Conservation (phyloP, 2,888 invertebrate genomes). For the Dichetophora obliterata region DNA sequence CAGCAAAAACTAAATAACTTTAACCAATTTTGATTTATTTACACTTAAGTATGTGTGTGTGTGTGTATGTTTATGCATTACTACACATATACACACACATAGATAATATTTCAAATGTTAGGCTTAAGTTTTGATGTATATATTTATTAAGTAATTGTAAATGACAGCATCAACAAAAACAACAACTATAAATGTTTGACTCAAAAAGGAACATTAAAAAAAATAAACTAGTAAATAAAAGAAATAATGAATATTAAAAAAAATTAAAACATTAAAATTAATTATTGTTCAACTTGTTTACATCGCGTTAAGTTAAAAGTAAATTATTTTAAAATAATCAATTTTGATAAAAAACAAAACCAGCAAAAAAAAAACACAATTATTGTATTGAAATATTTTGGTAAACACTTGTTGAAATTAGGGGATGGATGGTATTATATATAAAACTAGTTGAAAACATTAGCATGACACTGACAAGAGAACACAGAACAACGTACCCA, state of each 20-base stretch:
- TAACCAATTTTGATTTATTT: neutral
- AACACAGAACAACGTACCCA: constrained; percentile 15
- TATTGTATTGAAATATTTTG: constrained; percentile 14
- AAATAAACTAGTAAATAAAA: constrained; percentile 1
- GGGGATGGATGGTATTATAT: neutral
- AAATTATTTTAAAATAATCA: constrained; percentile 31
- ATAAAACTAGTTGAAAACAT: constrained; percentile 6
- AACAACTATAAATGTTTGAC: neutral
- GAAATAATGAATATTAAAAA: neutral
- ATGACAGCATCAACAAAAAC: constrained; percentile 9
- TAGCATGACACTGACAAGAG: neutral
- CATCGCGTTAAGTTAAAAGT: constrained; percentile 15
- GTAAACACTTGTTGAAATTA: neutral
- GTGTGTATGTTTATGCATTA: neutral
- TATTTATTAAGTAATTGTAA: constrained; percentile 25
- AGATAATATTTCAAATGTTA: neutral
- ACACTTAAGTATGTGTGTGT: neutral
- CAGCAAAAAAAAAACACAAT: neutral
- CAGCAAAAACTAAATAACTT: neutral
- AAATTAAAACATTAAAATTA: neutral
- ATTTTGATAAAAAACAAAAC: constrained; percentile 24
- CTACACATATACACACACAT: neutral
- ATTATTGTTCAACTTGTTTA: constrained; percentile 34
- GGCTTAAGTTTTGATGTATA: neutral
- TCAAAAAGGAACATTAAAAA: neutral